These are phyloP conservation scores for Uropsilus gracilis DNA, from an alignment of 2,113 vertebrate genomes.

Conservation along the genomic window DNA sequence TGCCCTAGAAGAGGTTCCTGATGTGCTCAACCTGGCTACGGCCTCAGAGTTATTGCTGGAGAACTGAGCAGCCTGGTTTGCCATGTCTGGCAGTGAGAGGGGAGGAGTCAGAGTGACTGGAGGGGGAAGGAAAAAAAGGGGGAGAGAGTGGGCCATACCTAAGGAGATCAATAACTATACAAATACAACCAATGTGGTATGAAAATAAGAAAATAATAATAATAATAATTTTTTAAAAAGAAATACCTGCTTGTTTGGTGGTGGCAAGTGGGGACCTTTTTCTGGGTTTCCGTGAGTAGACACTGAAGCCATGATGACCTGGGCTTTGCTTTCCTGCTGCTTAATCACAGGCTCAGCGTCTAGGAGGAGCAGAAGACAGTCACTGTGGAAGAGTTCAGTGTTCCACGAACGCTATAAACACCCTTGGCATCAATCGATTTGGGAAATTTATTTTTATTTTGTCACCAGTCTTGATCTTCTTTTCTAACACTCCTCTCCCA, in stretches of 20 bases:
- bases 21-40: no score
- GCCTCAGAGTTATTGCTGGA: no score
- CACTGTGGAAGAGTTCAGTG: not conserved
- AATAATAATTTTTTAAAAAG: no score
- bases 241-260: conserved; percentile 72
- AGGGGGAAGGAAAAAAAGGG: no score
- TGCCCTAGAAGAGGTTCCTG: no score
- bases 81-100: no score
- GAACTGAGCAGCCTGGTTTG: no score
- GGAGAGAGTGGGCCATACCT: no score
- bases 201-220: no score
- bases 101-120: no score
- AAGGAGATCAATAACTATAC: no score
- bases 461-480: not conserved
- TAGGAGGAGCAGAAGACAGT: conserved; percentile 39
- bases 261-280: conserved; percentile 61
- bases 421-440: not conserved
- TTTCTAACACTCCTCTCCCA: not conserved
- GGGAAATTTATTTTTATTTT: conserved; percentile 10
- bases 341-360: not conserved
- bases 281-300: conserved; percentile 67
- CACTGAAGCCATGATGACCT: conserved; percentile 63
- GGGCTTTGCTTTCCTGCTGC: not conserved
- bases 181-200: no score
- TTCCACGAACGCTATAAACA: not conserved